Evolutionary conservation across 2,797 vertebrate genomes (phyloP).

Genomic region (Sandelia bainsii): DNA sequence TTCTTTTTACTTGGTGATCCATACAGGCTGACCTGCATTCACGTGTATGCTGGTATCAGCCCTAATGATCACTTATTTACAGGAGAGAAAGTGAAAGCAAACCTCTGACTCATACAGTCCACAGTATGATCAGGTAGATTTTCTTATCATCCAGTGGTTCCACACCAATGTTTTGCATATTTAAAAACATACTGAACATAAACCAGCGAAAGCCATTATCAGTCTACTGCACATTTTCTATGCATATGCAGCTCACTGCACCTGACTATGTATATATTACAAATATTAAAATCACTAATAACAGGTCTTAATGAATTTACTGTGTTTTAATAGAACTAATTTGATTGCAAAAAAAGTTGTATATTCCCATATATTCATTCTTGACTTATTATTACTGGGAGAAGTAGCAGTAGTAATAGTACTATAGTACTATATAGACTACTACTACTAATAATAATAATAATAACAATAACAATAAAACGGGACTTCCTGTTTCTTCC

Average conservation of each 20-base stretch:
- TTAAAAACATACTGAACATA: not conserved
- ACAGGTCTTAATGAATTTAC: not conserved
- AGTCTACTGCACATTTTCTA: not conserved
- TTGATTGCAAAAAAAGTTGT: no score
- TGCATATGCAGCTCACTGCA: no score
- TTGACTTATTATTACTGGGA: no score
- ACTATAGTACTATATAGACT: not conserved
- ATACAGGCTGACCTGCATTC: not conserved
- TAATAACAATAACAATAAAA: not conserved
- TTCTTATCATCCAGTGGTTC: not conserved
- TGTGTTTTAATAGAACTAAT: no score
- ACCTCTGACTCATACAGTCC: not conserved
- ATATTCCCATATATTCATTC: no score
- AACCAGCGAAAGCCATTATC: not conserved
- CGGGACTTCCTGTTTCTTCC: not conserved
- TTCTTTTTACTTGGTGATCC: not conserved
- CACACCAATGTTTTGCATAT: not conserved
- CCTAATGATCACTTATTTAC: not conserved
- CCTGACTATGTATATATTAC: no score
- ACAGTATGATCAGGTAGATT: not conserved
- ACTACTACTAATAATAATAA: not conserved
- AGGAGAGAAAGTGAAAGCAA: constrained; percentile 16
- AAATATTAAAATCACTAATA: not conserved
- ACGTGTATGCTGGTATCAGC: not conserved
- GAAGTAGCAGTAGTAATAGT: no score